Conservation (phyloP, 2,113 vertebrate genomes). For the Dipodomys stephensi region DNA sequence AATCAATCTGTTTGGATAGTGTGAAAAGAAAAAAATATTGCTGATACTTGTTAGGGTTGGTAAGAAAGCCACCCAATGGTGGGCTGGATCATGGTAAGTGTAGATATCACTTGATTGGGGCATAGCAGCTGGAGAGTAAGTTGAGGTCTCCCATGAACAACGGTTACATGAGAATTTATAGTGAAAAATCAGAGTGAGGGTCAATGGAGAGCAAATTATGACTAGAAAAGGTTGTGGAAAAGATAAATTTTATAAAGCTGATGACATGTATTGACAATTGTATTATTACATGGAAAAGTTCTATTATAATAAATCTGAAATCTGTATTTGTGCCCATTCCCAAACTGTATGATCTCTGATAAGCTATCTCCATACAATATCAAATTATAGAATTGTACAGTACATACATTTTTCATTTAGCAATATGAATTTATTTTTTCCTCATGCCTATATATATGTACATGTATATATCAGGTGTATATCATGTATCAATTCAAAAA, state of each 20-base stretch:
- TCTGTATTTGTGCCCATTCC: background rate
- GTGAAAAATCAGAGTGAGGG: background rate
- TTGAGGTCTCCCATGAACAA: background rate
- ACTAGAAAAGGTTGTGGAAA: background rate
- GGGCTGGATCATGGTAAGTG: accelerated
- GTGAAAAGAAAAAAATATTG: background rate
- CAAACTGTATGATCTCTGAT: background rate
- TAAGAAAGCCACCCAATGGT: background rate
- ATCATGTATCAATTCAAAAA: too few relatives aligned
- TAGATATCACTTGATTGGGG: background rate
- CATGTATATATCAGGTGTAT: too few relatives aligned
- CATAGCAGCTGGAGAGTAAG: background rate
- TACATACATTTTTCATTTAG: background rate
- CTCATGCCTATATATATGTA: too few relatives aligned
- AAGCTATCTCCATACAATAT: background rate
- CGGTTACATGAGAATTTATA: background rate
- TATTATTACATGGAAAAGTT: background rate
- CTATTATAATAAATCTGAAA: background rate
- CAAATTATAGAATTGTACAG: background rate
- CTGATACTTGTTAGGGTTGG: background rate
- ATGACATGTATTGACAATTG: background rate
- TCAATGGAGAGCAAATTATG: background rate
- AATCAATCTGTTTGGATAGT: background rate
- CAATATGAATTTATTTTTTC: background rate
- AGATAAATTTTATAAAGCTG: background rate